Percentiles rank a stretch among this genome's conserved stretches.
These are phyloP conservation scores for Silvanus unidentatus DNA, from an alignment of 2,888 invertebrate species.

Conservation along the genomic window DNA sequence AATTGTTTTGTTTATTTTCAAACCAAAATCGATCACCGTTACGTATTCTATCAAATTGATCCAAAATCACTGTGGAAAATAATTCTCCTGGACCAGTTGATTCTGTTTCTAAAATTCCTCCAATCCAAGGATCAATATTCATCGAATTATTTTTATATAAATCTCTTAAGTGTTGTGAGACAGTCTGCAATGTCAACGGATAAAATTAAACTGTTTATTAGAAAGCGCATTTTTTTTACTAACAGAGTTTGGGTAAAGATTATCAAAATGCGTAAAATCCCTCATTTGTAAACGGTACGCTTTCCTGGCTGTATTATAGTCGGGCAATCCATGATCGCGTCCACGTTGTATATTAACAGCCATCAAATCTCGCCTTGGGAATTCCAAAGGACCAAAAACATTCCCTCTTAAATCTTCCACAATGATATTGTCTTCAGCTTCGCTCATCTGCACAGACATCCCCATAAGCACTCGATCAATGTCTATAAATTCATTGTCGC, in stretches of 20 bases:
- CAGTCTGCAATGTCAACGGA: no score
- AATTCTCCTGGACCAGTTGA: constrained; percentile 48
- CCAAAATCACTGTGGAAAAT: constrained; percentile 49
- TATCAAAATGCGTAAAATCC: background rate
- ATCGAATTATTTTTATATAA: constrained; percentile 43
- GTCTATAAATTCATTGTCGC: constrained; percentile 33
- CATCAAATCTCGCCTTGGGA: constrained; percentile 54
- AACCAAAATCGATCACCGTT: constrained; percentile 57
- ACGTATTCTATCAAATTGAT: constrained; percentile 53
- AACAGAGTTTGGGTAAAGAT: no score
- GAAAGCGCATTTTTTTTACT: no score
- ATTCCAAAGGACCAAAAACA: constrained; percentile 55
- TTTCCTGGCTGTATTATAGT: constrained; percentile 54
- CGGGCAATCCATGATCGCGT: constrained; percentile 55
- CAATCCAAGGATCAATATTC: constrained; percentile 53
- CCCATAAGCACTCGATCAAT: constrained; percentile 53
- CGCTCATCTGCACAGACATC: constrained; percentile 50
- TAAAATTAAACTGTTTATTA: no score
- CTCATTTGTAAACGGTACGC: constrained; percentile 43
- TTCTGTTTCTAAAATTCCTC: constrained; percentile 52
- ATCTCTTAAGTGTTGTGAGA: constrained; percentile 21
- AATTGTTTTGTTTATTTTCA: constrained; percentile 49
- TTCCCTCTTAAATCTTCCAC: constrained; percentile 54
- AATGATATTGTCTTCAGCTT: constrained; percentile 52
- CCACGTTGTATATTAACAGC: constrained; percentile 54